A percentile compares a stretch with the other conserved stretches of the same genome.
Evolutionary conservation across 2,113 vertebrate species (phyloP).

Genomic region (Hemiprocne comata): DNA sequence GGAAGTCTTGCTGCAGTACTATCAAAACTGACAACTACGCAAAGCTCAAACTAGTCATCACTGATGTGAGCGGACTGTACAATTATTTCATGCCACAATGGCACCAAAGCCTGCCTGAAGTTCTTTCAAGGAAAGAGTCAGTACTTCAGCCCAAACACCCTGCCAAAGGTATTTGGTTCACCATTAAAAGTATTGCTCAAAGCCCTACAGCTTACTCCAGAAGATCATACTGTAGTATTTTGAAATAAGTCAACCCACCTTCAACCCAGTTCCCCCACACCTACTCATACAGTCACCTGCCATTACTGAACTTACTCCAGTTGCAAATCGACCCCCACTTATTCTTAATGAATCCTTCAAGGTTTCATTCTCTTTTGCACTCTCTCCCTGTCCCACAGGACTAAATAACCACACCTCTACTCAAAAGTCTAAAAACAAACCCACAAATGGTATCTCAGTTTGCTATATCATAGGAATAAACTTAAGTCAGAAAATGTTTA

Average conservation of each 20-base stretch:
- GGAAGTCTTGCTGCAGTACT: background rate
- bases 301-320: rapidly evolving
- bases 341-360: background rate
- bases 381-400: background rate
- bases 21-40: background rate
- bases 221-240: background rate
- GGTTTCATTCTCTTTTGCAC: background rate
- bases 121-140: background rate
- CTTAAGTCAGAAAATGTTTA: background rate
- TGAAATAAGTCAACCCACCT: background rate
- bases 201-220: background rate
- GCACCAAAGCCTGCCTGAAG: background rate
- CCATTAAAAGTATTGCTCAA: background rate
- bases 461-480: background rate
- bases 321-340: background rate
- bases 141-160: background rate
- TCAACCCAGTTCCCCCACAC: background rate
- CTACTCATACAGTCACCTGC: background rate
- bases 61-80: background rate
- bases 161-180: background rate
- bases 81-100: background rate
- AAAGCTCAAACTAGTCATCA: background rate
- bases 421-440: background rate
- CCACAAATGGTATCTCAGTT: background rate
- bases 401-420: background rate